Percentiles rank a stretch among this genome's conserved stretches.
phyloP scores from a whole-genome alignment of 2,113 vertebrate genomes.

The Athene noctua region DNA sequence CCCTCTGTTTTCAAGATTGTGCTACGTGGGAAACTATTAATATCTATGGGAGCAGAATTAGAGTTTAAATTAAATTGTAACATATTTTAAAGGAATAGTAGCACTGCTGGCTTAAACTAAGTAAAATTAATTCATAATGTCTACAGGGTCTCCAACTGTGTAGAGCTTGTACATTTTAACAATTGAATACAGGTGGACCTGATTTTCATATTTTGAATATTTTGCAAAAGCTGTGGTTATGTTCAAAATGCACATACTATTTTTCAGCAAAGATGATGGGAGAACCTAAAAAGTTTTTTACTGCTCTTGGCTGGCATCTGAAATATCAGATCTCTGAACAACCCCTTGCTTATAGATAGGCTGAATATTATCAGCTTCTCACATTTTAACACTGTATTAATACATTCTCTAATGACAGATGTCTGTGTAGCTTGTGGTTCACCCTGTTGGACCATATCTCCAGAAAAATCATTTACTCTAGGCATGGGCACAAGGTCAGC shows the following conservation, averaged over 20 bases:
- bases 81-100: slow-evolving; percentile 67
- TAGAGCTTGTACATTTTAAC: background rate
- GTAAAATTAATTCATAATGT: slow-evolving; percentile 61
- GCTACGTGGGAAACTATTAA: slow-evolving; percentile 68
- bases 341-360: background rate
- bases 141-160: slow-evolving; percentile 9
- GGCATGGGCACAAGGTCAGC: background rate
- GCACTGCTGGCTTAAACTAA: slow-evolving; percentile 44
- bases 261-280: background rate
- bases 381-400: background rate
- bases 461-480: background rate
- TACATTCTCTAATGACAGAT: background rate
- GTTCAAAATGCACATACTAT: background rate
- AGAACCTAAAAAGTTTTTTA: background rate
- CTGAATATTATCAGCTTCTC: background rate
- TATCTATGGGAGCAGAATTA: slow-evolving; percentile 65
- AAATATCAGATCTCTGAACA: background rate
- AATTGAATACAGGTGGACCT: slow-evolving; percentile 4
- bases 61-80: slow-evolving; percentile 70
- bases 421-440: background rate
- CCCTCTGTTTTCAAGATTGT: slow-evolving; percentile 71
- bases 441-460: background rate
- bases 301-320: background rate
- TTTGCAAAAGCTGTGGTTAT: background rate
- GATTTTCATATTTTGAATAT: background rate